phyloP scores from a whole-genome alignment of 2,888 invertebrate genomes.

The Tenthredo livida region DNA sequence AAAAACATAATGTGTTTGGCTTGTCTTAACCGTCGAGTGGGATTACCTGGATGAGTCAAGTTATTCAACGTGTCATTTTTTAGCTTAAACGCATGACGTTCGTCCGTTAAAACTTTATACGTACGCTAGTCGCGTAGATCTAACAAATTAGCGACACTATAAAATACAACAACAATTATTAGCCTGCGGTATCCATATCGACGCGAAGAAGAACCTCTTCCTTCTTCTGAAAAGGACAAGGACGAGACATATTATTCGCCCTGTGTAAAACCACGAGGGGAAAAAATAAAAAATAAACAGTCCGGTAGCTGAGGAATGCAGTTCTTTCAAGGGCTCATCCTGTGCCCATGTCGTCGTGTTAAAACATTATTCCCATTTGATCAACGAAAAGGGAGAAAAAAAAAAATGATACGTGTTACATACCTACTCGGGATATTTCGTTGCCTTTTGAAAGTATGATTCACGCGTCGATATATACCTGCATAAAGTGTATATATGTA shows the following conservation, averaged over 20 bases:
- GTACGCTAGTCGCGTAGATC: background rate
- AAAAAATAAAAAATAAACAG: background rate
- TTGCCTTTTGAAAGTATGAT: too few relatives aligned
- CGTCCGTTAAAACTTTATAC: background rate
- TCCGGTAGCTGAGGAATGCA: background rate
- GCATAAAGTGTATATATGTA: background rate
- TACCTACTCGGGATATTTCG: background rate
- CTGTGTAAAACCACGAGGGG: background rate
- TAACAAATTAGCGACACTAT: background rate
- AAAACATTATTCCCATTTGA: background rate
- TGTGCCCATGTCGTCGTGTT: too few relatives aligned
- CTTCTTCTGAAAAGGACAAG: background rate
- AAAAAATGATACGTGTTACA: background rate
- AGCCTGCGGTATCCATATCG: background rate
- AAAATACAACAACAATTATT: background rate
- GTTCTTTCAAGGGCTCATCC: background rate
- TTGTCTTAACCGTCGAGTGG: constrained; percentile 22
- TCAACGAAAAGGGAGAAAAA: background rate
- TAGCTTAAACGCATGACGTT: constrained; percentile 12
- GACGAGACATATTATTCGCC: background rate
- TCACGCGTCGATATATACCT: too few relatives aligned
- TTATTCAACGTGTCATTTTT: constrained; percentile 33
- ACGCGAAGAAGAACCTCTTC: background rate
- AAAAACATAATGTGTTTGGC: constrained; percentile 43
- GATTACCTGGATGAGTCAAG: constrained; percentile 50